Base-by-base conservation (phyloP, 2,888 invertebrate species). In the Aleiodes leptofemur region DNA sequence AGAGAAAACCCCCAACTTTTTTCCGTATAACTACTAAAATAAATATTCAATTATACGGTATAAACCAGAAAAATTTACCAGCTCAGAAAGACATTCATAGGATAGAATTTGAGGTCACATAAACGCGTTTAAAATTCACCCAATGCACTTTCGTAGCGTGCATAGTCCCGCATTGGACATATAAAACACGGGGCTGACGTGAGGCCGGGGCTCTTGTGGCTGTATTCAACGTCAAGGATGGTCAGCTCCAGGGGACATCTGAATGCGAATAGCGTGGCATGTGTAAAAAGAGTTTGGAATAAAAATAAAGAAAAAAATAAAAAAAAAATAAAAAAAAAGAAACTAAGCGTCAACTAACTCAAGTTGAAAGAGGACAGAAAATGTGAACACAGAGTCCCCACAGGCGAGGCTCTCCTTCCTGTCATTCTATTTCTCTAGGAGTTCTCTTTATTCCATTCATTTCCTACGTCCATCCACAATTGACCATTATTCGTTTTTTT, bases 111-210 rank as follows among this genome's bases (percentile, higher is more conserved):
- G 64, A 64, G 64, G 64, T 64, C 64, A 64, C 43, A 43, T 7
- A 64, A 64, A 64, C 43, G 64, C 64, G 43, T 64, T 64, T 64
- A 69, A 55, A 69, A 69, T 69, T 69, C 69, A 69, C 55, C 31
- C 31, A 69, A 69, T 69, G 69, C 38, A 64, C 69, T 53, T 69
- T 69, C 53, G 55, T 69, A 69, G 69, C 53, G 70, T 48, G 57
- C 56, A 70, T 70, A 56, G n/a, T 70, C 70, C 70, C 13, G 13
- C 48, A 48, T 13, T 29, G 61, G 14, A 51, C 68, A 51, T 68
- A 51, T 70, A 57, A 70, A 70, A 70, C 70, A 29, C 48, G 34
- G 31, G 31, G 70, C 43, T 48, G 70, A 70, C 70, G 23, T 23
- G 38, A 13, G 53, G 31, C 51, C 64, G 31, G 23, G 57, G 69